These are phyloP conservation scores for Seriola aureovittata DNA, from an alignment of 2,113 vertebrate species.

Conservation along the genomic window DNA sequence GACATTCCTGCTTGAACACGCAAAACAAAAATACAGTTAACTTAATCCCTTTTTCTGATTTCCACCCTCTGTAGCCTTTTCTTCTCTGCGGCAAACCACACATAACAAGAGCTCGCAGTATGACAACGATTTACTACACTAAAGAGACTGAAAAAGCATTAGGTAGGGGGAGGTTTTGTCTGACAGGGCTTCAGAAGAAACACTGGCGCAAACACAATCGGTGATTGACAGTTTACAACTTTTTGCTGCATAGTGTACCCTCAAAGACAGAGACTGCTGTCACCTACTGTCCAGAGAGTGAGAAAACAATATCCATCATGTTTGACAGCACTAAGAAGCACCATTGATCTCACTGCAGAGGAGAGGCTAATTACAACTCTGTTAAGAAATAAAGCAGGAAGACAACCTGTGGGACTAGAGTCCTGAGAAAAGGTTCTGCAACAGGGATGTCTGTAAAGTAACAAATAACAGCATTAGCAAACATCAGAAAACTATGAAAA, in stretches of 20 bases:
- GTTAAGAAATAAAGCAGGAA: constrained; percentile 7
- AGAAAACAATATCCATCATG: constrained; percentile 59
- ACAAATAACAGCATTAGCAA: not conserved
- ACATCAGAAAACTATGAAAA: not conserved
- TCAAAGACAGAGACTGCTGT: constrained; percentile 58
- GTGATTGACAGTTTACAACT: constrained; percentile 60
- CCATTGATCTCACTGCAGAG: constrained; percentile 47
- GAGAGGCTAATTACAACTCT: constrained; percentile 64
- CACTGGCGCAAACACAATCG: constrained; percentile 28
- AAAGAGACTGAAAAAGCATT: constrained; percentile 40
- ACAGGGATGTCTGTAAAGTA: not conserved
- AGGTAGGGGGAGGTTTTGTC: constrained; percentile 11
- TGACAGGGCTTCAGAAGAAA: constrained; percentile 49
- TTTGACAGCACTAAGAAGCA: constrained; percentile 59
- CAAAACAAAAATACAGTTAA: constrained; percentile 2
- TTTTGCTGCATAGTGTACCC: constrained; percentile 37
- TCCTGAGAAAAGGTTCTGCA: not conserved
- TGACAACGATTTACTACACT: constrained; percentile 7
- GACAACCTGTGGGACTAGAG: constrained; percentile 28
- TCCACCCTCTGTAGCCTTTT: not conserved
- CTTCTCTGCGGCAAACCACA: constrained; percentile 12
- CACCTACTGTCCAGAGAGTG: constrained; percentile 46
- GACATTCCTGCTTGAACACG: constrained; percentile 4
- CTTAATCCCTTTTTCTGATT: not conserved
- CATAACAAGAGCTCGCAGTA: constrained; percentile 2